Conservation (phyloP, 2,888 invertebrate species). For the Cerastoderma edule region DNA sequence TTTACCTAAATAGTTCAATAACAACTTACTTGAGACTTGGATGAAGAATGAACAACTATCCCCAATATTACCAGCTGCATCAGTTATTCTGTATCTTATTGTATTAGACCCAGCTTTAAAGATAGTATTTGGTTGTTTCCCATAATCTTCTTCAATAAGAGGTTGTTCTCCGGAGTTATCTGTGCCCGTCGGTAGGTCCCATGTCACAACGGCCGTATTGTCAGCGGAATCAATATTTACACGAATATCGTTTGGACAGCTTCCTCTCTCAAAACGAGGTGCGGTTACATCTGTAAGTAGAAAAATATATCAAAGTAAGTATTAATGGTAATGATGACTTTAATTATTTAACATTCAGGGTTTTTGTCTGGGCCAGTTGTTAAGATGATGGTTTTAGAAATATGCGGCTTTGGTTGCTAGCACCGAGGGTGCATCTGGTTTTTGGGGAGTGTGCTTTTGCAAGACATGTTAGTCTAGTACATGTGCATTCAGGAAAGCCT, state of each 20-base stretch:
- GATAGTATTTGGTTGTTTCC: slow-evolving; percentile 12
- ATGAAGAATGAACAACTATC: slow-evolving; percentile 38
- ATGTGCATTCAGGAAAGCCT: no score
- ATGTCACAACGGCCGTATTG: slow-evolving; percentile 42
- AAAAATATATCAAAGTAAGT: background rate
- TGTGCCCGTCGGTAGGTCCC: slow-evolving; percentile 37
- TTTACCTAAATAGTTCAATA: no score
- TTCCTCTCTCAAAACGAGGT: background rate
- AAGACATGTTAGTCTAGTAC: no score
- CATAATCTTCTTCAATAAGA: slow-evolving; percentile 25
- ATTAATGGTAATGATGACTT: no score
- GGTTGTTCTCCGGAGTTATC: slow-evolving; percentile 34
- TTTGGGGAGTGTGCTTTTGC: no score
- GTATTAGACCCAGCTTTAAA: slow-evolving; percentile 30
- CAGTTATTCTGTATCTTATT: slow-evolving; percentile 30
- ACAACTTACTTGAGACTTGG: slow-evolving; percentile 39
- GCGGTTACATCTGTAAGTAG: background rate
- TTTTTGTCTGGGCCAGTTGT: no score
- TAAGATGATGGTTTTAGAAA: no score
- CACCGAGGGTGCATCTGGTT: no score
- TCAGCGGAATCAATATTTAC: slow-evolving; percentile 34
- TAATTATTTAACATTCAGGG: no score
- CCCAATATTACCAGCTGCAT: slow-evolving; percentile 34
- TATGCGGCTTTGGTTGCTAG: no score
- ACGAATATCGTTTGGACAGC: slow-evolving; percentile 40